These are phyloP conservation scores for Tolypeutes matacus DNA, from an alignment of 2,797 vertebrate genomes.

Conservation along the genomic window DNA sequence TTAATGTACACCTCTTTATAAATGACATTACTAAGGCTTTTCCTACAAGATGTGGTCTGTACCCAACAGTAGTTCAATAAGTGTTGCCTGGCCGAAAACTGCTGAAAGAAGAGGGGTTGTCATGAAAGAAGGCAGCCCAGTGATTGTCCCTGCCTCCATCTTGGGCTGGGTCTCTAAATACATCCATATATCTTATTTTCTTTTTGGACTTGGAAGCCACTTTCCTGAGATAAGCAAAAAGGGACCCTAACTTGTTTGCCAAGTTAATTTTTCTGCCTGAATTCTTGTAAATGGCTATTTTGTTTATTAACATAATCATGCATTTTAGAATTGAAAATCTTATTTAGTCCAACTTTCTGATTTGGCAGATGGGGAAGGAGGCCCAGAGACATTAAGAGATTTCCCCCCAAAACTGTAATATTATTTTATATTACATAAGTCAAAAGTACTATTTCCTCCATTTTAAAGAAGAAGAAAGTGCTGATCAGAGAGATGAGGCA, in stretches of 20 bases:
- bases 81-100: background rate
- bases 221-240: slow-evolving; percentile 52
- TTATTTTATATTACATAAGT: background rate
- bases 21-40: background rate
- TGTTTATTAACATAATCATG: slow-evolving; percentile 16
- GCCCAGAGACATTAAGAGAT: background rate
- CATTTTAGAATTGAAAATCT: background rate
- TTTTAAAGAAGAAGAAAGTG: slow-evolving; percentile 16
- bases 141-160: background rate
- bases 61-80: background rate
- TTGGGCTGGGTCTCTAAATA: background rate
- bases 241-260: background rate
- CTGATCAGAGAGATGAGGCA: slow-evolving; percentile 4
- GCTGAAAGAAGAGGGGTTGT: background rate
- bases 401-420: background rate
- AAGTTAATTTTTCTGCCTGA: slow-evolving; percentile 35
- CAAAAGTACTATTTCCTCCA: background rate
- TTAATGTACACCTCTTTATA: slow-evolving; percentile 5
- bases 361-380: slow-evolving; percentile 43
- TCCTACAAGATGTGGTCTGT: background rate
- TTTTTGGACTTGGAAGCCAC: background rate
- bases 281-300: slow-evolving; percentile 42
- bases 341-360: slow-evolving; percentile 43
- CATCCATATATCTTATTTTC: slow-evolving; percentile 22
- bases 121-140: background rate